Percentiles rank a stretch among this genome's conserved stretches.
phyloP scores from a whole-genome alignment of 2,888 invertebrate species.

The Tinea trinotella region DNA sequence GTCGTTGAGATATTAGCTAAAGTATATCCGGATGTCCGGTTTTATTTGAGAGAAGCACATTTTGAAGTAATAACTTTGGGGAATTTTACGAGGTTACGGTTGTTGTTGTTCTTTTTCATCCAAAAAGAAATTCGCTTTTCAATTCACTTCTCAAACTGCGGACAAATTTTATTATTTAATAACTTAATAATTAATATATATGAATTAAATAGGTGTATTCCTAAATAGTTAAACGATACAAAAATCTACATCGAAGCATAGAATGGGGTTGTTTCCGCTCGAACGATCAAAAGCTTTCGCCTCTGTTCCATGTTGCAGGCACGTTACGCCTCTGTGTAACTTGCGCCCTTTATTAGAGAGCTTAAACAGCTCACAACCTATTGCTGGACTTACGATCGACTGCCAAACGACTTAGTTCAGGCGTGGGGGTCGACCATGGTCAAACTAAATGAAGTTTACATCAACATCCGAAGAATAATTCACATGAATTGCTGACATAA shows the following conservation, averaged over 20 bases:
- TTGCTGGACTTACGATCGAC: no score
- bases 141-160: neutral
- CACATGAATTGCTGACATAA: no score
- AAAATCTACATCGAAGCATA: neutral
- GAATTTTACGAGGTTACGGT: conserved; percentile 2
- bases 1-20: neutral
- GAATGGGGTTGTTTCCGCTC: neutral
- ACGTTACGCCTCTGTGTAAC: neutral
- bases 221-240: no score
- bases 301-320: neutral
- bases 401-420: no score
- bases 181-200: no score
- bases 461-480: no score
- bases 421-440: no score
- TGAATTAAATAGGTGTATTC: neutral
- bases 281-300: neutral
- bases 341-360: neutral
- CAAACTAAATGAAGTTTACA: no score
- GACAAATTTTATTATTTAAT: neutral
- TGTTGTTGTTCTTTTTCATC: conserved; percentile 1
- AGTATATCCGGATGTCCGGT: conserved; percentile 6
- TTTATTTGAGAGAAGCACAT: conserved; percentile 2
- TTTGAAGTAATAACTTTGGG: neutral
- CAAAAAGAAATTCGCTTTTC: neutral
- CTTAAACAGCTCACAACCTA: neutral